A percentile compares a stretch with the other conserved stretches of the same genome.
Conservation (phyloP, 2,797 vertebrate species). For the Helostoma temminkii region DNA sequence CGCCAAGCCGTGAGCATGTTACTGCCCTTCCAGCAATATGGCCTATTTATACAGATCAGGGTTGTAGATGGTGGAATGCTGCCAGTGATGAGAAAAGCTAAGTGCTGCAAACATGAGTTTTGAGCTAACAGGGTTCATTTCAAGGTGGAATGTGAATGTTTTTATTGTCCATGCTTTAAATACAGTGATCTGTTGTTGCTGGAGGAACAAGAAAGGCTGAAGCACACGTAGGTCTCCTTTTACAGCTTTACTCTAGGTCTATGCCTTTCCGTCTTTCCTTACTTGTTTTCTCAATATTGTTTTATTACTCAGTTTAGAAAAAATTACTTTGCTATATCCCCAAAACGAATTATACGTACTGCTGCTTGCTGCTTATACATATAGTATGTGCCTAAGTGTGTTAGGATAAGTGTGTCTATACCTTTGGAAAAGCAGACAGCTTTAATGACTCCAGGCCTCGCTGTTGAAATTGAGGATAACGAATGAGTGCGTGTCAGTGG, state of each 20-base stretch:
- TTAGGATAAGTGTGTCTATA: conserved; percentile 19
- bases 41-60: conserved; percentile 48
- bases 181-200: no score
- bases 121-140: conserved; percentile 14
- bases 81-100: conserved; percentile 14
- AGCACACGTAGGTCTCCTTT: neutral
- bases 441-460: conserved; percentile 64
- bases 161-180: neutral
- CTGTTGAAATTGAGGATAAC: conserved; percentile 80
- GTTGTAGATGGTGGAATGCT: conserved; percentile 38
- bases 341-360: neutral
- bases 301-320: conserved; percentile 1
- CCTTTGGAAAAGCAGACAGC: conserved; percentile 37
- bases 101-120: conserved; percentile 3
- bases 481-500: conserved; percentile 75
- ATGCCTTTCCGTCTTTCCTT: neutral
- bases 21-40: conserved; percentile 40
- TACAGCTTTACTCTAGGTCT: no score
- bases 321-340: conserved; percentile 8
- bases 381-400: neutral
- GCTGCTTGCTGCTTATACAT: conserved; percentile 18
- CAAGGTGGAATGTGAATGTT: neutral
- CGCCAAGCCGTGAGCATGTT: conserved; percentile 52
- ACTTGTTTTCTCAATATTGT: conserved; percentile 4
- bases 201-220: conserved; percentile 7